Evolutionary conservation across 2,113 vertebrate genomes (phyloP), one percentile per base, ranked within the genome.

Genomic region (Antechinus stuartii): DNA sequence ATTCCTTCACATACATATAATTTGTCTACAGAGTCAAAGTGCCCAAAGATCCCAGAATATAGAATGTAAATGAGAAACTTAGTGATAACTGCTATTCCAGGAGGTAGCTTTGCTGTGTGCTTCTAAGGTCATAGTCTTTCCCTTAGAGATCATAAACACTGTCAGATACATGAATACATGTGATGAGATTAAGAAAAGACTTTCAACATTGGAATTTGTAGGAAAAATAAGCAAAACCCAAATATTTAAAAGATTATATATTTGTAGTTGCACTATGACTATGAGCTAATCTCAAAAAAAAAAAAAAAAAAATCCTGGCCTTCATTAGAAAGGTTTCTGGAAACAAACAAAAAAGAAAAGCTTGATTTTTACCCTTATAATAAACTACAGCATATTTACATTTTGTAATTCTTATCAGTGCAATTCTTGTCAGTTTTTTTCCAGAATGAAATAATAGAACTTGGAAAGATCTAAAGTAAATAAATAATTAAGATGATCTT

Each of bases 401-500:
- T 68, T 35, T 14, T 68, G 30, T 49, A 76, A 19, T n/a, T 19
- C 61, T 47, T 68, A 35, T 76, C 12, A n/a, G 4, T 76, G 30
- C 11, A 76, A n/a, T 76, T 76, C 35, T n/a, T 76, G 61, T 76
- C 30, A 76, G n/a, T 30, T 68, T 11, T 76, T 76, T 76, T n/a
- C 35, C 35, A 76, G 12, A 76, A 76, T 76, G 12, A 76, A 84
- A 42, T 84, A 84, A 42, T 42, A 42, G 68, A 84, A 3, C 35
- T 23, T 84, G n/a, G 68, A 84, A 84, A 42, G n/a, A 42, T 42
- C 16, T 19, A 7, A 14, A 84, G 11, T 84, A 84, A 22, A 14
- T 84, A 42, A 84, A 84, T 84, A 84, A 84, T 84, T 84, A 84
- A 84, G 19, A 84, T 84, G n/a, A 84, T 84, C 68, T 84, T 84